Base-by-base conservation (phyloP, 2,113 vertebrate species). In the Sula dactylatra region DNA sequence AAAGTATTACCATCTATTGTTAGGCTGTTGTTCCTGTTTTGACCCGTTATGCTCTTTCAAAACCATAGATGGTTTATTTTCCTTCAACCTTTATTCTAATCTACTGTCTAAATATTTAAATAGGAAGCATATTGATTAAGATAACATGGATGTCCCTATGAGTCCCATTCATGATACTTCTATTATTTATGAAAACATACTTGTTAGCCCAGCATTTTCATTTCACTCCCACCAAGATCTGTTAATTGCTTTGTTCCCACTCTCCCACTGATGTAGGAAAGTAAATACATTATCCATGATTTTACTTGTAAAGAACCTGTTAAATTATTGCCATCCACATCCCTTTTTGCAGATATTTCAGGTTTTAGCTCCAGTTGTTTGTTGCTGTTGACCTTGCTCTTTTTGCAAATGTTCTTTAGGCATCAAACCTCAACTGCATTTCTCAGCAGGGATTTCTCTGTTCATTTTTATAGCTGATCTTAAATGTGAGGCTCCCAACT, bases 391-490 rank as follows among this genome's bases (percentile, higher is more conserved):
- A 92, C 78, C 49, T 95, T 94, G 52, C 45, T 96, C 74, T 73
- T 96, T 82, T 66, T 77, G 64, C 32, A 86, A 29, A 79, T 96
- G 61, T 78, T 69, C 87, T 95, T 95, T 89, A 86, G 81, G 47
- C 58, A 95, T 88, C 96, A 91, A 90, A 70, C 72, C 59, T 82
- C 94, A 91, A 82, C 86, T 49, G 61, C 90, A 77, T 90, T 93
- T 94, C 78, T 94, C 89, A 96, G 86, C 93, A 86, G 96, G 88
- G 86, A 94, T 97, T 95, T 96, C 50, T 94, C 92, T 97, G 62
- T 95, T 92, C 26, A 21, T 38, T 98, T 98, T 98, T 97, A 92
- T 94, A 91, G 80, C 90, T 91, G 72, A 82, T 97, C 83, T 97
- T 97, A 95, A 96, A 87, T 86, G 84, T 65, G 82, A 96, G 89